Conservation (phyloP, 2,113 vertebrate species). For the Rynchops niger region DNA sequence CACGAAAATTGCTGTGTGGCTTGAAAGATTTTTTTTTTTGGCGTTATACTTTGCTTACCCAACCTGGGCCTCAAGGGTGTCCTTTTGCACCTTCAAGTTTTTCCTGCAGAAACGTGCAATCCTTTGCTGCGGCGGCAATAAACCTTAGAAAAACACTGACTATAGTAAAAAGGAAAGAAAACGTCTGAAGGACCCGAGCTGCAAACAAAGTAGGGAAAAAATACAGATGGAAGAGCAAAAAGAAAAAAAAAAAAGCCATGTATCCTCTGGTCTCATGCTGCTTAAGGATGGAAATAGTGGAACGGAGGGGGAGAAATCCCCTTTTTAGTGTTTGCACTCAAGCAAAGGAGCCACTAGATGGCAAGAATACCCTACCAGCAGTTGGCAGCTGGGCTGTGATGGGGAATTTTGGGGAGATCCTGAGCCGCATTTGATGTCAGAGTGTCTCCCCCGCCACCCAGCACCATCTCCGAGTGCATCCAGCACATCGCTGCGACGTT, state of each 20-base stretch:
- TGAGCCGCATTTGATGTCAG: background rate
- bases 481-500: background rate
- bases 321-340: background rate
- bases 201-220: background rate
- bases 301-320: background rate
- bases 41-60: background rate
- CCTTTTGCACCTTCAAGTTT: background rate
- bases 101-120: background rate
- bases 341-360: background rate
- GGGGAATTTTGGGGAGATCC: background rate
- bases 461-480: background rate
- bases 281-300: background rate
- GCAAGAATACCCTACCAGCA: background rate
- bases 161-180: background rate
- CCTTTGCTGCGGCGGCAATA: background rate
- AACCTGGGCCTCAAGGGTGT: background rate
- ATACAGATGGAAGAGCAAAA: background rate
- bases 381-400: background rate
- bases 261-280: background rate
- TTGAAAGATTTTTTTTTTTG: background rate
- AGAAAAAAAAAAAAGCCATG: fast-evolving
- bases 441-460: background rate
- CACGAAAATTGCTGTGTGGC: background rate
- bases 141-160: background rate
- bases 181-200: background rate